A percentile compares a stretch with the other conserved stretches of the same genome.
These are phyloP conservation scores for Drosophila falleni DNA, from an alignment of 2,888 invertebrate species.

Conservation along the genomic window DNA sequence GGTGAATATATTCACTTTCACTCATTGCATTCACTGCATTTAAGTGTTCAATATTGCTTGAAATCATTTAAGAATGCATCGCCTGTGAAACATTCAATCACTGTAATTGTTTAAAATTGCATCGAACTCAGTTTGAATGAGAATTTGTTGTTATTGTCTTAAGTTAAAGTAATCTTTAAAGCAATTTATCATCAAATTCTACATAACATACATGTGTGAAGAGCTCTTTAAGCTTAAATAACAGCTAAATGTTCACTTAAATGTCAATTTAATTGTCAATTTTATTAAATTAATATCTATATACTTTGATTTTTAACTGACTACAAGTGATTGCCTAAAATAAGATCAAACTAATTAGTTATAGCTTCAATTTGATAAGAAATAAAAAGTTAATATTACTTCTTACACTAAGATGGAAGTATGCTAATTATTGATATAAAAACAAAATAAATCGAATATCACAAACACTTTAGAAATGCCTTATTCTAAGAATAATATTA, in stretches of 20 bases:
- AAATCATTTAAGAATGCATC: constrained; percentile 2
- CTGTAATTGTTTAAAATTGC: background rate
- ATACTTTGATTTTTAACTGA: too few species aligned
- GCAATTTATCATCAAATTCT: background rate
- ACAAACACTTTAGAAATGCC: too few species aligned
- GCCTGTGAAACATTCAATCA: background rate
- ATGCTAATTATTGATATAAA: too few species aligned
- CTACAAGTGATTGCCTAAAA: too few species aligned
- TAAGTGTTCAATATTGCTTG: background rate
- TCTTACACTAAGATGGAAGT: too few species aligned
- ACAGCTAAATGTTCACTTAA: background rate
- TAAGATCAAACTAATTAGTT: too few species aligned
- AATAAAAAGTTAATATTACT: too few species aligned
- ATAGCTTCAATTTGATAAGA: too few species aligned
- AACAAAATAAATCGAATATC: too few species aligned
- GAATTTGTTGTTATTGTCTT: background rate
- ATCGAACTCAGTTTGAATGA: background rate
- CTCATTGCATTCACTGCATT: constrained; percentile 8
- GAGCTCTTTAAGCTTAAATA: background rate
- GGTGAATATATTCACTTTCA: constrained; percentile 10
- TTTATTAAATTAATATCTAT: too few species aligned
- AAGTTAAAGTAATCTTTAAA: background rate
- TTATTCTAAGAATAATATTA: background rate
- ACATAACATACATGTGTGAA: background rate
- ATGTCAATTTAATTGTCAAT: too few species aligned